phyloP scores from a whole-genome alignment of 2,888 invertebrate species.

The Mesochorus sp. region DNA sequence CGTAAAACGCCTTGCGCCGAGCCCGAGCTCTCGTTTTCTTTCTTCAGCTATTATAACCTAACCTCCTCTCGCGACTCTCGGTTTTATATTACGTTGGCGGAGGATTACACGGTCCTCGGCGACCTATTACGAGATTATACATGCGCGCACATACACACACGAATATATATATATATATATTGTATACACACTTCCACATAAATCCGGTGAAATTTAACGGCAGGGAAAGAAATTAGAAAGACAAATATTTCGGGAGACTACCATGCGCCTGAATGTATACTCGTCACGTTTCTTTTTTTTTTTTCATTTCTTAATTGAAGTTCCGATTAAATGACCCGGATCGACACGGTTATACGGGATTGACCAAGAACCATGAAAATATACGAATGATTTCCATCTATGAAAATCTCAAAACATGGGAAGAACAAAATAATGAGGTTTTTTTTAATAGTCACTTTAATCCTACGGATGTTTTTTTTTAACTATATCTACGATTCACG shows the following conservation, averaged over 20 bases:
- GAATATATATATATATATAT: background rate
- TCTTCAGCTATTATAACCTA: background rate
- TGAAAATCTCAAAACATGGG: no score
- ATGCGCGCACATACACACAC: no score
- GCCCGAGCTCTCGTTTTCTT: conserved; percentile 41
- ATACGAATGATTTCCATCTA: no score
- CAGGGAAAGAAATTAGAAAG: conserved; percentile 26
- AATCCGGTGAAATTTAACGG: conserved; percentile 36
- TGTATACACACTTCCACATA: conserved; percentile 7
- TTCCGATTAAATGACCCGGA: background rate
- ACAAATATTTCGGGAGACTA: background rate
- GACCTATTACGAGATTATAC: conserved; percentile 41
- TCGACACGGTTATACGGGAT: background rate
- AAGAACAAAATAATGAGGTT: no score
- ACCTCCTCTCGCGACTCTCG: conserved; percentile 31
- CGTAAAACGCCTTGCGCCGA: conserved; percentile 47
- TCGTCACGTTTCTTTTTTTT: background rate
- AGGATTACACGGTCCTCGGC: conserved; percentile 48
- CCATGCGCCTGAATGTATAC: background rate
- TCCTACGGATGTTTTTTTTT: no score
- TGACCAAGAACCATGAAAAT: no score
- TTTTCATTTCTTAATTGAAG: background rate
- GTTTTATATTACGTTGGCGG: conserved; percentile 55
- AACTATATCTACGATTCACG: no score
- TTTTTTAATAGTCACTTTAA: no score